Conservation (phyloP, 2,113 vertebrate species). For the Oryzias woworae region DNA sequence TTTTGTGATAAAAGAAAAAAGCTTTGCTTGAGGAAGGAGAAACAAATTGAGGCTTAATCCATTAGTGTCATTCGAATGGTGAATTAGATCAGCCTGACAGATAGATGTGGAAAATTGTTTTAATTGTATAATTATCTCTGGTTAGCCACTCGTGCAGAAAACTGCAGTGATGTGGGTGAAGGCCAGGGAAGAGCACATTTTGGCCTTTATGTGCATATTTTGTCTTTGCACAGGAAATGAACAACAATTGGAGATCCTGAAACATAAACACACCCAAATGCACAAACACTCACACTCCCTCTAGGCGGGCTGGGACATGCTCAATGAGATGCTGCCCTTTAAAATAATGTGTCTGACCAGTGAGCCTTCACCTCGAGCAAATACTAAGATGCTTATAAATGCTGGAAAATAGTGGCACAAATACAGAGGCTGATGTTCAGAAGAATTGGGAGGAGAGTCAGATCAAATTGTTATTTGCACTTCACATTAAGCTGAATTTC, state of each 20-base stretch:
- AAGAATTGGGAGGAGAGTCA: too few relatives aligned
- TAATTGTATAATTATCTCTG: slow-evolving; percentile 77
- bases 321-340: slow-evolving; percentile 59
- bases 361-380: slow-evolving; percentile 47
- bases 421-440: slow-evolving; percentile 33
- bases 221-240: slow-evolving; percentile 66
- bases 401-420: slow-evolving; percentile 43
- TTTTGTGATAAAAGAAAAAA: slow-evolving; percentile 36
- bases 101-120: slow-evolving; percentile 74
- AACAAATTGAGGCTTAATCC: slow-evolving; percentile 44
- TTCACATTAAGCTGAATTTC: too few relatives aligned
- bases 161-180: slow-evolving; percentile 60
- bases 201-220: slow-evolving; percentile 68
- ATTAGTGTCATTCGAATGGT: slow-evolving; percentile 63
- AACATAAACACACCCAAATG: slow-evolving; percentile 55
- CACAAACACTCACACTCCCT: slow-evolving; percentile 42
- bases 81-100: slow-evolving; percentile 74
- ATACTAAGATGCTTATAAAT: slow-evolving; percentile 25
- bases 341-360: slow-evolving; percentile 54
- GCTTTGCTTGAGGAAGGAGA: slow-evolving; percentile 48
- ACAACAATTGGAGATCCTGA: slow-evolving; percentile 67
- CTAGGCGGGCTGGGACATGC: slow-evolving; percentile 54
- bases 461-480: too few relatives aligned
- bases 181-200: slow-evolving; percentile 60
- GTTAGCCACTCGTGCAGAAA: slow-evolving; percentile 68